phyloP scores from a whole-genome alignment of 2,113 vertebrate genomes.

The Phalacrocorax carbo region DNA sequence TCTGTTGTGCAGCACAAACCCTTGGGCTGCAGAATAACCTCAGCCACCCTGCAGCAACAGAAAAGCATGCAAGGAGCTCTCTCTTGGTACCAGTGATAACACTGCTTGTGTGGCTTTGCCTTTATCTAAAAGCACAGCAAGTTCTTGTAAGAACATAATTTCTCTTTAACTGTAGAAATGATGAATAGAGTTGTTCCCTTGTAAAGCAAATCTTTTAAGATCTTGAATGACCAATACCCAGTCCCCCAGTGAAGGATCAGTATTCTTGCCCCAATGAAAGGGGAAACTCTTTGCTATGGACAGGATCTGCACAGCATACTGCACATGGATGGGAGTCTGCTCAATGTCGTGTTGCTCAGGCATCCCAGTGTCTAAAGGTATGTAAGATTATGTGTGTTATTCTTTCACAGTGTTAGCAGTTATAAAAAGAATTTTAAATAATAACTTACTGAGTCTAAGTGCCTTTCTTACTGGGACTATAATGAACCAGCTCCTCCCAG shows the following conservation, averaged over 20 bases:
- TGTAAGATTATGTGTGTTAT: neutral
- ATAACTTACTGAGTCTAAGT: neutral
- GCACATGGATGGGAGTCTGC: fast-evolving
- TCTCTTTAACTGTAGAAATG: neutral
- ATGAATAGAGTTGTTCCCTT: neutral
- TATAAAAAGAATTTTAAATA: neutral
- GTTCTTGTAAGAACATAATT: neutral
- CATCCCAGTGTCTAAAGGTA: neutral
- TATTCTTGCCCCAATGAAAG: neutral
- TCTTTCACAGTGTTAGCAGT: neutral
- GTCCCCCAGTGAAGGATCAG: too few relatives aligned
- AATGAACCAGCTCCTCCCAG: neutral
- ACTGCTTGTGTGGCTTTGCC: fast-evolving
- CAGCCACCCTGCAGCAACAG: neutral
- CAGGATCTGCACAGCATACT: too few relatives aligned
- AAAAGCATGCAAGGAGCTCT: neutral
- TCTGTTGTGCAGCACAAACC: neutral
- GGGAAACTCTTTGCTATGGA: neutral
- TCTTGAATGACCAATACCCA: too few relatives aligned
- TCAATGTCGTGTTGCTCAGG: neutral
- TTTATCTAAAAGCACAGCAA: neutral
- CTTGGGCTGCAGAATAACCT: neutral
- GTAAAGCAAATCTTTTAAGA: neutral
- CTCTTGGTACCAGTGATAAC: fast-evolving
- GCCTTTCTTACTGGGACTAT: neutral